These are phyloP conservation scores for Leptinotarsa undecemlineata DNA, from an alignment of 1,140 invertebrate genomes.

Conservation along the genomic window DNA sequence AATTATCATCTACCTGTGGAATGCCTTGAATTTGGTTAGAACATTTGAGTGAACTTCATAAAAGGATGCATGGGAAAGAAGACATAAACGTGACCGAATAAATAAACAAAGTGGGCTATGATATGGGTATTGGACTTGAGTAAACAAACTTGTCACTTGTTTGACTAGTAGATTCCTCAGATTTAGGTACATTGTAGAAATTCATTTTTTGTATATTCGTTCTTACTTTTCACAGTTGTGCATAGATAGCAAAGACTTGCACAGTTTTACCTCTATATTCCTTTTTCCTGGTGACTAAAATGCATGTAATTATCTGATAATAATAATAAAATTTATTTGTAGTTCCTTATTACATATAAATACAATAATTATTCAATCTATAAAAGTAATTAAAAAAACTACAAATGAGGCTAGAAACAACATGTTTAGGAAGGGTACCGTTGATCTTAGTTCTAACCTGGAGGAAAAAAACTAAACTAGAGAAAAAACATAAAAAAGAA, in stretches of 20 bases:
- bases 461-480: too few species aligned
- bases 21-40: neutral
- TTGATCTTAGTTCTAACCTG: too few species aligned
- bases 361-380: too few species aligned
- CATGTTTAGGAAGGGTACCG: too few species aligned
- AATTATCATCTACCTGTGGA: neutral
- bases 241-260: neutral
- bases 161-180: constrained; percentile 5
- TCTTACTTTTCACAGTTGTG: neutral
- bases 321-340: too few species aligned
- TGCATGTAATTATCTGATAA: too few species aligned
- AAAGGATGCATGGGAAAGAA: neutral
- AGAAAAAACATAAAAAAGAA: too few species aligned
- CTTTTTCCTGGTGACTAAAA: too few species aligned
- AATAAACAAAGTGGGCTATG: neutral
- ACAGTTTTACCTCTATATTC: too few species aligned
- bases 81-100: neutral
- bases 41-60: neutral
- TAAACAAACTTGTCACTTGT: neutral
- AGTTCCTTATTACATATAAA: too few species aligned
- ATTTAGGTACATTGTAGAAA: neutral
- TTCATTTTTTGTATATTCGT: neutral
- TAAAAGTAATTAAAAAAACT: too few species aligned
- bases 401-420: too few species aligned
- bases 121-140: neutral